Evolutionary conservation across 2,888 invertebrate genomes (phyloP).

Genomic region (Drosophila antonietae): DNA sequence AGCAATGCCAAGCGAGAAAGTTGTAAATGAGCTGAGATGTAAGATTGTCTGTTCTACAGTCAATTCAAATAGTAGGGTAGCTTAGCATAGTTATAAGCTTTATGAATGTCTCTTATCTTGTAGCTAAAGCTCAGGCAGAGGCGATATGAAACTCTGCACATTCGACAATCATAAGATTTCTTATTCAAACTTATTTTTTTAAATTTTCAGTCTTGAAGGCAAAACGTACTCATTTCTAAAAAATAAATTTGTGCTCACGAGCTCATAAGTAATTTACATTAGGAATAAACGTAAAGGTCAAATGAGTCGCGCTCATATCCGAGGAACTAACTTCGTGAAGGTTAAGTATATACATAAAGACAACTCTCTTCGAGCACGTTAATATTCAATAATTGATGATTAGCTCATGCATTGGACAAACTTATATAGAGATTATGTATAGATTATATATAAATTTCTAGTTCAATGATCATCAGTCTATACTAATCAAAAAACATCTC

Average conservation of each 20-base stretch:
- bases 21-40: too few relatives aligned
- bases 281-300: too few relatives aligned
- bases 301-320: too few relatives aligned
- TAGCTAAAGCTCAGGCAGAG: background rate
- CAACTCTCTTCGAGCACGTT: too few relatives aligned
- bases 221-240: background rate
- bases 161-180: background rate
- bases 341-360: background rate
- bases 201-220: background rate
- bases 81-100: background rate
- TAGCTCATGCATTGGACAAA: too few relatives aligned
- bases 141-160: too few relatives aligned
- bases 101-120: background rate
- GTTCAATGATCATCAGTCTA: background rate
- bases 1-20: background rate
- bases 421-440: too few relatives aligned
- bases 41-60: background rate
- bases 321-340: background rate
- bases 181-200: background rate
- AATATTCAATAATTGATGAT: too few relatives aligned
- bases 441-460: too few relatives aligned
- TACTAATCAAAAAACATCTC: background rate
- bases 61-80: background rate
- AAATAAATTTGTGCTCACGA: background rate
- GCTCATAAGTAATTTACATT: background rate